phyloP scores from a whole-genome alignment of 2,797 vertebrate species.

The Platyrinchus mystaceus region DNA sequence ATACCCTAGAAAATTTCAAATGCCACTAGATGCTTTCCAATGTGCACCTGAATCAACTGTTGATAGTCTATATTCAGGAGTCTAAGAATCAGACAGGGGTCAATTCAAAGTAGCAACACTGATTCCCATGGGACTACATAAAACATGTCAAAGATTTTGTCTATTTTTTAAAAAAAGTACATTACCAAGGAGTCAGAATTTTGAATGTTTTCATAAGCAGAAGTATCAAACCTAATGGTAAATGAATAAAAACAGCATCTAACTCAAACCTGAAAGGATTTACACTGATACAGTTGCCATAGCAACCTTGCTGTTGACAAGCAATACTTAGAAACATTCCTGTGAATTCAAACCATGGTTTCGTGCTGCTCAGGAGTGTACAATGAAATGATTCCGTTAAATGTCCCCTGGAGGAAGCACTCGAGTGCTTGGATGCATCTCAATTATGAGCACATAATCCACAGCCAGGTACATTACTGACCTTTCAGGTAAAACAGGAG shows the following conservation, averaged over 20 bases:
- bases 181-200: neutral
- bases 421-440: neutral
- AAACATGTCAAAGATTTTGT: neutral
- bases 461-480: neutral
- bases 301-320: neutral
- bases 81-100: neutral
- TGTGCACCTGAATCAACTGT: neutral
- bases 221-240: neutral
- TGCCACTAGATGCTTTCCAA: neutral
- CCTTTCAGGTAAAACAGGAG: neutral
- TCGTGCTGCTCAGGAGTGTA: neutral
- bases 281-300: neutral
- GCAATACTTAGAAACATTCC: neutral
- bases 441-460: neutral
- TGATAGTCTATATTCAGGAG: accelerated
- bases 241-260: neutral
- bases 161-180: neutral
- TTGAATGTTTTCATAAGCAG: neutral
- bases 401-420: neutral
- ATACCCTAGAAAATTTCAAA: neutral
- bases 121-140: neutral
- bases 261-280: neutral
- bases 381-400: neutral
- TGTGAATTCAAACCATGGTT: neutral
- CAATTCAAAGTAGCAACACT: neutral